Evolutionary conservation across 2,113 vertebrate genomes (phyloP).

Genomic region (Pseudorectes ferrugineus): DNA sequence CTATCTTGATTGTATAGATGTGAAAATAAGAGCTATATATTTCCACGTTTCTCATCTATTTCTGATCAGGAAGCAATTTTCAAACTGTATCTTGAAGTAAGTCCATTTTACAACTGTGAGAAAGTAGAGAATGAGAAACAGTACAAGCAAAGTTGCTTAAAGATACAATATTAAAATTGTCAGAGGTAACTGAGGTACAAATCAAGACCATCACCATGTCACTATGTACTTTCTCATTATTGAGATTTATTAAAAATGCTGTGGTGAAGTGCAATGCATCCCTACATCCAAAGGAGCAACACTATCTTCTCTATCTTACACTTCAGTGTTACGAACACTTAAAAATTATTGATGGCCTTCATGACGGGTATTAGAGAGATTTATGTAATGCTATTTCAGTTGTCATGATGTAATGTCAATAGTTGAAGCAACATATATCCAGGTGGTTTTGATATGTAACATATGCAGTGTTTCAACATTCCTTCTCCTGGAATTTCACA

Average conservation of each 20-base stretch:
- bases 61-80: not conserved
- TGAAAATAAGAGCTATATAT: not conserved
- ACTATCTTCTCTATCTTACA: not conserved
- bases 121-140: not conserved
- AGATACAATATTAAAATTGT: not conserved
- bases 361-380: slow-evolving; percentile 34
- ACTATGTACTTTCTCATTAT: not conserved
- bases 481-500: slow-evolving; percentile 12
- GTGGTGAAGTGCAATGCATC: not conserved
- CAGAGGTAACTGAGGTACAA: not conserved
- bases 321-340: not conserved
- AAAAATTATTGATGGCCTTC: slow-evolving; percentile 10
- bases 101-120: not conserved
- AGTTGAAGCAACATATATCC: slow-evolving; percentile 21
- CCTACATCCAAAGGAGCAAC: not conserved
- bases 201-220: not conserved
- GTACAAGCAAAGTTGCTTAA: not conserved
- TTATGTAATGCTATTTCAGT: slow-evolving; percentile 29
- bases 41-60: not conserved
- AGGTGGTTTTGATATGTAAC: slow-evolving; percentile 58
- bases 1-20: not conserved
- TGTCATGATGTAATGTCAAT: slow-evolving; percentile 38
- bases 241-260: not conserved
- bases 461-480: slow-evolving; percentile 19
- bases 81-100: not conserved